phyloP scores from a whole-genome alignment of 2,113 vertebrate species.

The Equus quagga region DNA sequence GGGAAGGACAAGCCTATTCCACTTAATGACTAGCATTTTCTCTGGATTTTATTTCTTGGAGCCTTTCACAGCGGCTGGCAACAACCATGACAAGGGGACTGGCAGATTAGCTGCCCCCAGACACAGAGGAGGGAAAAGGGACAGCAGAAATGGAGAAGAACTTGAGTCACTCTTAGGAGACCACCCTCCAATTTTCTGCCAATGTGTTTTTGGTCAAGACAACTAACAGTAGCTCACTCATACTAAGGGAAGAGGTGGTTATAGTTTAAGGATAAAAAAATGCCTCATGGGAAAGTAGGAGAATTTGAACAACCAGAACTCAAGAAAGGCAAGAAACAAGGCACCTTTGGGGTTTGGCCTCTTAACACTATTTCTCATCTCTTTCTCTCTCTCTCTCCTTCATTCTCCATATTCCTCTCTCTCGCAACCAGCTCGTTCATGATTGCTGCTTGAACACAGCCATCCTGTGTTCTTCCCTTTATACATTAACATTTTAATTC shows the following conservation, averaged over 20 bases:
- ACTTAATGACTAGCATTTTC: not conserved
- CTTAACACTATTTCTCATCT: not conserved
- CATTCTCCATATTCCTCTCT: not conserved
- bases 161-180: not conserved
- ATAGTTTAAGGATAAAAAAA: not conserved
- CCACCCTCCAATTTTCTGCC: not conserved
- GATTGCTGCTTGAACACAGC: not conserved
- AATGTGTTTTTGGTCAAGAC: constrained; percentile 8
- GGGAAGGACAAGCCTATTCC: constrained; percentile 31
- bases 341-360: not conserved
- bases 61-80: not conserved
- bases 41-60: not conserved
- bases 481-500: constrained; percentile 34
- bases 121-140: not conserved
- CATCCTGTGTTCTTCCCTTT: not conserved
- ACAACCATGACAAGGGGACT: not conserved
- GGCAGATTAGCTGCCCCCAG: not conserved
- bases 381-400: not conserved
- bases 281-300: not conserved
- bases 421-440: not conserved
- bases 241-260: not conserved
- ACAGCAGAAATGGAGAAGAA: not conserved
- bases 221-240: not conserved
- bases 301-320: not conserved
- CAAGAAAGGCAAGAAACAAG: not conserved